Percentiles rank a stretch among this genome's conserved stretches.
phyloP scores from a whole-genome alignment of 2,113 vertebrate genomes.

The Tachycineta bicolor region DNA sequence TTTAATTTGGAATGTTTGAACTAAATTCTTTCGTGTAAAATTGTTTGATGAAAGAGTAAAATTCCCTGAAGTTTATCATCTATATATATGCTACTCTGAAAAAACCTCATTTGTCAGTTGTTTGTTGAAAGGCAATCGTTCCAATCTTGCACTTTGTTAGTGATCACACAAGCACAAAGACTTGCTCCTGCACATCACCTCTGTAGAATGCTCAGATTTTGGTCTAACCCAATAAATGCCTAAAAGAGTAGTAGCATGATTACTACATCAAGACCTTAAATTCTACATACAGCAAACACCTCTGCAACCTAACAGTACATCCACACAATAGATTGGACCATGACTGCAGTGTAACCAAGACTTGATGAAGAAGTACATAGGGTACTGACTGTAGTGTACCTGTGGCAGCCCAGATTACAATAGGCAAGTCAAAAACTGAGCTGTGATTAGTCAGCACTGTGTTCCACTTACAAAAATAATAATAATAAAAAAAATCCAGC shows the following conservation, averaged over 20 bases:
- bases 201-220: not conserved
- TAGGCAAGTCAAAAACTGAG: not conserved
- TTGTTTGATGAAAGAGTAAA: not conserved
- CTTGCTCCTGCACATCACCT: not conserved
- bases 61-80: not conserved
- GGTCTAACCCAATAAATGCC: not conserved
- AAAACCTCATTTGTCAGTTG: not conserved
- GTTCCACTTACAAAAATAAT: not conserved
- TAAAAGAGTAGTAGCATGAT: not conserved
- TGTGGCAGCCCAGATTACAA: not conserved
- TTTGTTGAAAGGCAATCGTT: not conserved
- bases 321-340: not conserved
- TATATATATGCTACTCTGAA: not conserved
- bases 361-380: not conserved
- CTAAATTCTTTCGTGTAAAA: not conserved
- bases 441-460: not conserved
- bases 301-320: not conserved
- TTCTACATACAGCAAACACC: not conserved
- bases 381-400: not conserved
- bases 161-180: not conserved
- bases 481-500: not conserved
- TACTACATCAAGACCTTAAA: not conserved
- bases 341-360: not conserved
- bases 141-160: not conserved
- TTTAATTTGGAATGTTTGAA: not conserved